Evolutionary conservation across 1,140 invertebrate species (phyloP), one percentile per base, ranked within the genome.

Genomic region (Drosophila ananassae): DNA sequence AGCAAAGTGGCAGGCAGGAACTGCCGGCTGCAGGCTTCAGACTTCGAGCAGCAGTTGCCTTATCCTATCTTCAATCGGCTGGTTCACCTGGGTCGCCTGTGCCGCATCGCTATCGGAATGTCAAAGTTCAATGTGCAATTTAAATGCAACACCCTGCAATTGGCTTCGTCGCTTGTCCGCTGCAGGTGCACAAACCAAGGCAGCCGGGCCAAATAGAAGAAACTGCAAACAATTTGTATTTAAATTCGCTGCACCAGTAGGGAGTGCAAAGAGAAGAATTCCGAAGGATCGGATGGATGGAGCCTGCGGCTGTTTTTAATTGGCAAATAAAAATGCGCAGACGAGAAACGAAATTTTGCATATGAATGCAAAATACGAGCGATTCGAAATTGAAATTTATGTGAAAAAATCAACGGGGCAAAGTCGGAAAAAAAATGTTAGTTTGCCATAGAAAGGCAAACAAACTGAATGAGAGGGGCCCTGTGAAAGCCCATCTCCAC

Each of bases 81-180:
- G 53, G 39, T 37, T 37, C 34, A 12, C 10, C 2, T 4, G 34
- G 34, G 3, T n/a, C 34, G 10, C 34, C 47, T 67, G 44, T 41
- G 74, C 60, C 64, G 78, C 69, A 69, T 30, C 58, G 41, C 37
- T 46, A 47, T 73, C 66, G 56, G 75, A 89, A 89, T 89, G 83
- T 83, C 83, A 89, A 77, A 89, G 83, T 83, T 89, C 83, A 89
- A 87, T 82, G 79, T 87, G 83, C 83, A 87, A 87, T 87, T 87
- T 89, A 87, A 87, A 87, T 87, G 83, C 79, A 89, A 79, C 76
- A 79, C 72, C 58, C 60, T 63, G 75, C 75, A 69, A 87, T 82
- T 87, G 74, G 58, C 30, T 53, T 25, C 30, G 32, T 46, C 24
- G 46, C 17, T 25, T 25, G 54, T 37, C 21, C 37, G 37, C 24